phyloP scores from a whole-genome alignment of 1,140 invertebrate species.

The Cotesia vestalis region DNA sequence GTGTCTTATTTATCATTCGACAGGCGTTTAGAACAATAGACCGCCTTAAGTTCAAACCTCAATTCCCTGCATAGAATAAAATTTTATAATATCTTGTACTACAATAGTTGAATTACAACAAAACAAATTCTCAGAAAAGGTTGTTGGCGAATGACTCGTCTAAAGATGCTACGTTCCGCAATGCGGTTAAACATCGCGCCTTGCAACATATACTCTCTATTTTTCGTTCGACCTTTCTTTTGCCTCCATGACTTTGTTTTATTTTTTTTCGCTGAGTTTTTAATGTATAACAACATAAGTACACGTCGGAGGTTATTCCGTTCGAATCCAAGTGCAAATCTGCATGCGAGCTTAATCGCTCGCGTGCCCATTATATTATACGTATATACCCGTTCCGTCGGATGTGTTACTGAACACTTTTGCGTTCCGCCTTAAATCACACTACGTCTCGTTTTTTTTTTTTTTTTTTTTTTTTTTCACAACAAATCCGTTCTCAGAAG shows the following conservation, averaged over 20 bases:
- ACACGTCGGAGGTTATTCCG: conserved; percentile 39
- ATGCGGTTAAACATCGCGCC: conserved; percentile 51
- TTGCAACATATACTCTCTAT: neutral
- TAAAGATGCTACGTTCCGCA: conserved; percentile 60
- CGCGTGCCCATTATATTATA: conserved; percentile 41
- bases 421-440: conserved; percentile 20
- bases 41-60: no score
- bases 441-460: conserved; percentile 1
- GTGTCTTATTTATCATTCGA: no score
- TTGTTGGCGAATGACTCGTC: conserved; percentile 62
- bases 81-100: no score
- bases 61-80: no score
- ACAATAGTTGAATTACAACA: neutral
- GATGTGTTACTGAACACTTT: conserved; percentile 25
- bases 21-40: no score
- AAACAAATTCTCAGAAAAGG: conserved; percentile 47
- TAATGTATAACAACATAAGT: conserved; percentile 40
- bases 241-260: conserved; percentile 4
- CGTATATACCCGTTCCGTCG: conserved; percentile 17
- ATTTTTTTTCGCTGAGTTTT: conserved; percentile 37
- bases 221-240: conserved; percentile 21
- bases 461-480: neutral
- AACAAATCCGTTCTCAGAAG: no score
- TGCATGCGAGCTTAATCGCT: conserved; percentile 45
- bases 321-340: conserved; percentile 42